Evolutionary conservation across 2,113 vertebrate genomes (phyloP).

Genomic region (Cephalopterus ornatus): DNA sequence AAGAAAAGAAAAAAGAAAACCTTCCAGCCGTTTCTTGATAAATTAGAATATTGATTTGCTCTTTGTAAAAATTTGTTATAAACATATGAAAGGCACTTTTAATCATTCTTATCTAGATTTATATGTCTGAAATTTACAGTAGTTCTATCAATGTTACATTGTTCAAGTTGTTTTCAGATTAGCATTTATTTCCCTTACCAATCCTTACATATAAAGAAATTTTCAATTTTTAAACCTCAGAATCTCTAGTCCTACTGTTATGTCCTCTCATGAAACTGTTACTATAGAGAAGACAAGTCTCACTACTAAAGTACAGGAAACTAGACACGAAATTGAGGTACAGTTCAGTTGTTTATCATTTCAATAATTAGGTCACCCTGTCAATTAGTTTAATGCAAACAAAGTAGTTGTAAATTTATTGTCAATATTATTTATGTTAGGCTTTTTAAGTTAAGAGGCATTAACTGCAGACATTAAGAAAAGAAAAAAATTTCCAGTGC

Average conservation of each 20-base stretch:
- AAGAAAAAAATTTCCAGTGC: neutral
- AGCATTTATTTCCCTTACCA: neutral
- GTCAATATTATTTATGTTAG: neutral
- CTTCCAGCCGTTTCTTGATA: neutral
- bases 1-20: neutral
- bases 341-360: neutral
- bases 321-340: neutral
- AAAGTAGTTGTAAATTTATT: neutral
- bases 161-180: neutral
- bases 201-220: neutral
- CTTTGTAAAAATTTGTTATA: neutral
- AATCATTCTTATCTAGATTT: neutral
- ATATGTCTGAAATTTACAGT: neutral
- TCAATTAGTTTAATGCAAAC: neutral
- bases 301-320: neutral
- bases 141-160: neutral
- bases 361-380: neutral
- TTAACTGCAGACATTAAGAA: neutral
- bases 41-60: neutral
- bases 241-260: neutral
- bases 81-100: neutral
- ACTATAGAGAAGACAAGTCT: neutral
- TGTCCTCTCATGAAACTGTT: neutral
- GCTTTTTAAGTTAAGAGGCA: neutral
- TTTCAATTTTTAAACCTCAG: neutral